These are phyloP conservation scores for Brachionus rotundiformis DNA, from an alignment of 1,140 invertebrate species.

Conservation along the genomic window DNA sequence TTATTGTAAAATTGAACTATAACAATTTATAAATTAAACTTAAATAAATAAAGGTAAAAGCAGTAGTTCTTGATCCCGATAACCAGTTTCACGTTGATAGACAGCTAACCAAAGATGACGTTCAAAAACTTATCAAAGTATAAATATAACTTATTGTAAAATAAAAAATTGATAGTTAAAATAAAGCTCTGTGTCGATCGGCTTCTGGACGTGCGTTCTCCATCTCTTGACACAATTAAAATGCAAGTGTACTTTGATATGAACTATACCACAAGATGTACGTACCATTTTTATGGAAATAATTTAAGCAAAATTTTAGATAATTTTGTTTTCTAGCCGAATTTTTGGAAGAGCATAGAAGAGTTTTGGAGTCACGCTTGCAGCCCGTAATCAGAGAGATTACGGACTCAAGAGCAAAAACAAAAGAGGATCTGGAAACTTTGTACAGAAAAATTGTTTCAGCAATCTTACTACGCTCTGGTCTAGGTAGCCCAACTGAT, in stretches of 20 bases:
- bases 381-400: conserved; percentile 64
- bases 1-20: conserved; percentile 59
- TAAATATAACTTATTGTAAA: neutral
- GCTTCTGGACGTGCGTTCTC: conserved; percentile 61
- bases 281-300: neutral
- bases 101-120: conserved; percentile 64
- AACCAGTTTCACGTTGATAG: conserved; percentile 65
- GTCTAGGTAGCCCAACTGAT: conserved; percentile 64
- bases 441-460: conserved; percentile 65
- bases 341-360: conserved; percentile 64
- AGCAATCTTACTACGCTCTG: conserved; percentile 62
- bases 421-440: conserved; percentile 63
- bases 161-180: neutral
- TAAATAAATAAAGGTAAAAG: conserved; percentile 61
- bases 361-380: conserved; percentile 63
- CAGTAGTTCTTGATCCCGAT: conserved; percentile 63
- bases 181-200: conserved; percentile 63
- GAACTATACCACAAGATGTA: conserved; percentile 69
- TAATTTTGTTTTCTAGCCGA: conserved; percentile 57
- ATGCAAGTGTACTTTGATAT: conserved; percentile 74
- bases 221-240: conserved; percentile 64
- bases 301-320: conserved; percentile 52
- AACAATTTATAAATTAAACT: neutral
- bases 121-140: conserved; percentile 64
- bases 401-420: conserved; percentile 63